A percentile compares a stretch with the other conserved stretches of the same genome.
Evolutionary conservation across 2,113 vertebrate genomes (phyloP).

Genomic region (Tragelaphus buxtoni): DNA sequence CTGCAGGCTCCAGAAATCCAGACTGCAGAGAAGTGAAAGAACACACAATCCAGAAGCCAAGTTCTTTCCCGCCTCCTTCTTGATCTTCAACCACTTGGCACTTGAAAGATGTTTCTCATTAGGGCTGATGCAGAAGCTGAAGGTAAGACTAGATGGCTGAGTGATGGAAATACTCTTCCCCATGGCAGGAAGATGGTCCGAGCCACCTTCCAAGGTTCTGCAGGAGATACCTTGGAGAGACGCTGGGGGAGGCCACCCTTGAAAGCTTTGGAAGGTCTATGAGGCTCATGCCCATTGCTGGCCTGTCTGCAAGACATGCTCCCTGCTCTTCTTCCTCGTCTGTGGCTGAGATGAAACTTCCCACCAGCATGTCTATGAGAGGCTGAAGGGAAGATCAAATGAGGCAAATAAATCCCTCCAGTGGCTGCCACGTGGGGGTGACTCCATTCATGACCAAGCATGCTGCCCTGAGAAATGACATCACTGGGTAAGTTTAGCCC

Average conservation of each 20-base stretch:
- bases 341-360: neutral
- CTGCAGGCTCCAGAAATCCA: neutral
- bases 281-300: no score
- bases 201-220: neutral
- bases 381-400: neutral
- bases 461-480: neutral
- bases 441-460: neutral
- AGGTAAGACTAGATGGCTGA: neutral
- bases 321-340: neutral
- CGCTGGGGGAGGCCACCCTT: neutral
- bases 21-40: neutral
- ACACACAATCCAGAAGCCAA: neutral
- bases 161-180: neutral
- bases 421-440: neutral
- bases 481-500: neutral
- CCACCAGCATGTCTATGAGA: neutral
- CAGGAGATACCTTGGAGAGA: neutral
- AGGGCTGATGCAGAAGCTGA: neutral
- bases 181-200: neutral
- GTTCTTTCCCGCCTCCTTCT: neutral
- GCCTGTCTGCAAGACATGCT: neutral
- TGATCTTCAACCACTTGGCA: neutral
- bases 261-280: neutral
- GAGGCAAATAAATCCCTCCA: neutral
- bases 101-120: neutral